A percentile compares a stretch with the other conserved stretches of the same genome.
These are phyloP conservation scores for Nematolebias whitei DNA, from an alignment of 2,113 vertebrate species.

Conservation along the genomic window DNA sequence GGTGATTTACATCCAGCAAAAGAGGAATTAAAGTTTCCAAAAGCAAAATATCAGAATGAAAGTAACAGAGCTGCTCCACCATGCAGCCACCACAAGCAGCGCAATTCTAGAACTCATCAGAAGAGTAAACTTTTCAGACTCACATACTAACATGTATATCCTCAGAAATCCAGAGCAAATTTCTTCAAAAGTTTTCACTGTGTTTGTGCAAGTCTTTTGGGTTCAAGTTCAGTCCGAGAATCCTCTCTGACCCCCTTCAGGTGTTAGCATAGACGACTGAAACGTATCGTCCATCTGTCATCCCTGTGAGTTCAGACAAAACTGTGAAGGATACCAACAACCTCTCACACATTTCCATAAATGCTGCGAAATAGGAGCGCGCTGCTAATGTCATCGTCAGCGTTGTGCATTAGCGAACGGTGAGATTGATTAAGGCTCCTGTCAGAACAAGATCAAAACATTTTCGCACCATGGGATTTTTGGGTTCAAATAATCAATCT, in stretches of 20 bases:
- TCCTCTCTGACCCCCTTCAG: conserved; percentile 13
- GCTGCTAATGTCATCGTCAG: conserved; percentile 31
- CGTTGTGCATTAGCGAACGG: conserved; percentile 6
- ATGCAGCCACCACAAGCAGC: too few relatives aligned
- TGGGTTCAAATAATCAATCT: conserved; percentile 13
- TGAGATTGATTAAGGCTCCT: neutral
- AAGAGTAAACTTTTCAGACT: neutral
- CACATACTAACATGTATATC: neutral
- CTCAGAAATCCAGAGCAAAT: neutral
- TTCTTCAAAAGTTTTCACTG: too few relatives aligned
- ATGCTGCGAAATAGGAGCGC: conserved; percentile 26
- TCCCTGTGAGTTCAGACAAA: conserved; percentile 13
- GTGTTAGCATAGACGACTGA: neutral
- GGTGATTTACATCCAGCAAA: too few relatives aligned
- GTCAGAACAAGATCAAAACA: neutral
- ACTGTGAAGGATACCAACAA: conserved; percentile 16
- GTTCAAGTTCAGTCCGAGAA: conserved; percentile 13
- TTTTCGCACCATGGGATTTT: neutral
- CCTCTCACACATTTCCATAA: conserved; percentile 37
- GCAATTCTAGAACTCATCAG: too few relatives aligned
- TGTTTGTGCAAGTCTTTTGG: neutral
- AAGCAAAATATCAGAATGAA: too few relatives aligned
- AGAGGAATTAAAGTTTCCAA: too few relatives aligned
- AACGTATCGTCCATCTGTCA: conserved; percentile 34
- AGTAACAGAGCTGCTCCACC: too few relatives aligned